These are phyloP conservation scores for Coccyzus lansbergi DNA, from an alignment of 2,797 vertebrate species.

Conservation along the genomic window DNA sequence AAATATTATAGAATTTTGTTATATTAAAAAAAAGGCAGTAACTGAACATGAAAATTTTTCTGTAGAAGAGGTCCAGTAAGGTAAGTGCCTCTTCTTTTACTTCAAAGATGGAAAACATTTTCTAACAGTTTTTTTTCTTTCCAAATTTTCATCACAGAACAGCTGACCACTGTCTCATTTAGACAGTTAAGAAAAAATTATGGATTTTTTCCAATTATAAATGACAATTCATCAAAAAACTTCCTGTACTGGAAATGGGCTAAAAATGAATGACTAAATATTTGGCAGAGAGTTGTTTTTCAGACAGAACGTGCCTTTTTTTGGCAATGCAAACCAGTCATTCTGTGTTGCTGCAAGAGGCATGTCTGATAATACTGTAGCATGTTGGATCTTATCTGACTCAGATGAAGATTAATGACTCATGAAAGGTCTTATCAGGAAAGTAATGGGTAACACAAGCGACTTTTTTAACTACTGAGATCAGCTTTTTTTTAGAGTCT, in stretches of 20 bases:
- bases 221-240: constrained; percentile 27
- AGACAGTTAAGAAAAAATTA: neutral
- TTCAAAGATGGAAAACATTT: neutral
- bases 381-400: constrained; percentile 28
- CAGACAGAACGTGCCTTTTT: constrained; percentile 2
- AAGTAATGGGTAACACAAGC: constrained; percentile 40
- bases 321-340: neutral
- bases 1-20: neutral
- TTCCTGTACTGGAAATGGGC: constrained; percentile 34
- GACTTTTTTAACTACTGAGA: constrained; percentile 42
- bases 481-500: constrained; percentile 36
- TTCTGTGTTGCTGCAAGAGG: neutral
- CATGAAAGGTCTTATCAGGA: constrained; percentile 53
- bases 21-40: neutral
- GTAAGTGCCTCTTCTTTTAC: neutral
- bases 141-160: neutral
- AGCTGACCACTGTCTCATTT: constrained; percentile 5
- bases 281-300: neutral
- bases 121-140: neutral
- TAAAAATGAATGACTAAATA: constrained; percentile 49
- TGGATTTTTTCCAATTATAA: constrained; percentile 26
- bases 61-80: neutral
- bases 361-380: constrained; percentile 9
- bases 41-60: neutral
- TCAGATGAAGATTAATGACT: constrained; percentile 43